Evolutionary conservation across 2,888 invertebrate genomes (phyloP), one percentile per base, ranked within the genome.

Genomic region (Acronicta leporina): DNA sequence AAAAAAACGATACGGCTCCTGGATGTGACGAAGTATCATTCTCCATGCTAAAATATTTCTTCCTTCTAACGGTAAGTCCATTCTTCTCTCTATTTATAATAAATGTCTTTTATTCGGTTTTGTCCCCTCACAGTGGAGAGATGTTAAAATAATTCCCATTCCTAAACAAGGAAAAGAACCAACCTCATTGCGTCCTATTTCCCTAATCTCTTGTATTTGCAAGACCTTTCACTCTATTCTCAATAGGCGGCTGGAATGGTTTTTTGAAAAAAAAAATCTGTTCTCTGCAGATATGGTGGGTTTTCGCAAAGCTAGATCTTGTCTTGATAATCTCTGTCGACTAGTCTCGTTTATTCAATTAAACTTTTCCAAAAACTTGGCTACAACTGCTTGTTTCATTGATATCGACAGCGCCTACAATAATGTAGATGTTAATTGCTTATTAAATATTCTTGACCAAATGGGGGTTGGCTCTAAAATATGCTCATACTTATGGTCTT

Each of bases 221-320:
- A 60, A 60, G 10, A 38, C 41, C 20, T 53, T 59, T 41, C 52
- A 59, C 41, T n/a, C 27, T 30, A 48, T 59, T 14, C 11, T 60
- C n/a, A 16, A 8, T 8, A 43, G 49, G 15, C 16, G 60, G 8
- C 30, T 45, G 38, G 53, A 60, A 44, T 60, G 53, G 53, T 60
- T 30, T 30, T 9, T 54, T 0, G 53, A 49, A 33, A 53, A 53
- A 38, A 35, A 50, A 8, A 16, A n/a, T 11, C 8, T 57, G 3
- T 45, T 57, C 10, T 16, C 57, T 10, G 40, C 40, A 1, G 7
- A 30, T 10, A 51, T 16, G n/a, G 41, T 33, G 5, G 57, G 50
- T 5, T 57, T 57, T 33, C 30, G 57, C 15, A 57, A 46, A 16
- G 33, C n/a, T 15, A 30, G 45, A n/a, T 57, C 57, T 11, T 44